Conservation (phyloP, 1,140 invertebrate genomes). For the Caenorhabditis inopinata region DNA sequence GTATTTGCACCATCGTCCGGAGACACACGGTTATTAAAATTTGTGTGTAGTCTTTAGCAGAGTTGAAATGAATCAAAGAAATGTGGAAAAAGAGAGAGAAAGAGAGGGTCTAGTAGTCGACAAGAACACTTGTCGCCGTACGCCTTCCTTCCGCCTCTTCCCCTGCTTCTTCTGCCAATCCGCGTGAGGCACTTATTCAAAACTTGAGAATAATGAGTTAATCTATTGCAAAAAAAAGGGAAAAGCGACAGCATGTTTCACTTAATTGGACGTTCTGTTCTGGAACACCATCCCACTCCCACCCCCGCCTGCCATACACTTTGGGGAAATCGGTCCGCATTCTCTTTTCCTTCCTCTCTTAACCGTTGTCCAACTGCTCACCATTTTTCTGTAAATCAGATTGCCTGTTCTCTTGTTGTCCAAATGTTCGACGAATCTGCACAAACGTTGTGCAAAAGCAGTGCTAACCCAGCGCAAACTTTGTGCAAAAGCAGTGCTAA, state of each 20-base stretch:
- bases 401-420: no score
- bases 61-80: constrained; percentile 1
- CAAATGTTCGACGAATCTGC: no score
- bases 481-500: no score
- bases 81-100: no score
- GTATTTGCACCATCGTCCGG: not conserved
- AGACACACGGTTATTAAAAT: constrained; percentile 14
- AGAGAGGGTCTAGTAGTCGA: not conserved
- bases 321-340: not conserved
- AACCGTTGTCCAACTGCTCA: no score
- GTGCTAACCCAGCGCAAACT: no score
- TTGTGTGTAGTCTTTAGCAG: not conserved
- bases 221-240: not conserved
- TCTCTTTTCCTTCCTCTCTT: not conserved
- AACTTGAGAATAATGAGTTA: constrained; percentile 28
- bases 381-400: no score
- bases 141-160: not conserved
- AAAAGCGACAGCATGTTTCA: not conserved
- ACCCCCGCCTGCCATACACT: not conserved
- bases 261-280: constrained; percentile 5
- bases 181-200: constrained; percentile 10
- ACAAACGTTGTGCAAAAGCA: no score
- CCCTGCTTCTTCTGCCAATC: not conserved
- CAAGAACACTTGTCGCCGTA: constrained; percentile 28
- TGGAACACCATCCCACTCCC: not conserved